A percentile compares a stretch with the other conserved stretches of the same genome.
phyloP scores from a whole-genome alignment of 2,888 invertebrate genomes.

The Platycheirus rosarum region DNA sequence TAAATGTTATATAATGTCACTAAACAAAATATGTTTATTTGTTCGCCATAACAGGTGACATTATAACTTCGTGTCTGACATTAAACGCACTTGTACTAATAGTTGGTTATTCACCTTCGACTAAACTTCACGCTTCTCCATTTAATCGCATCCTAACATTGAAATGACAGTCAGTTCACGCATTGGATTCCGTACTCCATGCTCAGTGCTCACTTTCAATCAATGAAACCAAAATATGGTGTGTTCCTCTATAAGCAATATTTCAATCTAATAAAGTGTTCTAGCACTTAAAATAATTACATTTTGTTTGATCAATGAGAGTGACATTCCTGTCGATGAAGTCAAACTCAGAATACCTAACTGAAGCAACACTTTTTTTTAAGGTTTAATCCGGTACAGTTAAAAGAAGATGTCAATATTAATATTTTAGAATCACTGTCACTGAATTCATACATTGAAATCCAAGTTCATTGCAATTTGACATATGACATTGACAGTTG shows the following conservation, averaged over 20 bases:
- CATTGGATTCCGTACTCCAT: not conserved
- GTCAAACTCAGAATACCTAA: not conserved
- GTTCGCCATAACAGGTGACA: not conserved
- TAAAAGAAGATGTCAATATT: slow-evolving; percentile 14
- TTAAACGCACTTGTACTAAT: not conserved
- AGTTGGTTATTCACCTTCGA: slow-evolving; percentile 8
- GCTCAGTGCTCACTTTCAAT: not conserved
- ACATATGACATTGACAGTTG: not conserved
- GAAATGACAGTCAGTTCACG: not conserved
- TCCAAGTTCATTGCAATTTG: not conserved
- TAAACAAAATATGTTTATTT: no score
- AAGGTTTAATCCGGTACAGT: not conserved
- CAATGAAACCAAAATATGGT: not conserved
- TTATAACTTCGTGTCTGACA: no score
- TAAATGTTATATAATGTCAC: no score
- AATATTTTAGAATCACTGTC: not conserved
- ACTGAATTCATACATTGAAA: not conserved
- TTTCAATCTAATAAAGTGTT: not conserved
- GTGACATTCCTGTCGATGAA: not conserved
- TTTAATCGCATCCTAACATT: not conserved
- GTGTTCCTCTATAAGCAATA: not conserved
- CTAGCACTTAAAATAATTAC: not conserved
- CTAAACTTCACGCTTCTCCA: not conserved
- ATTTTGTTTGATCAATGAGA: slow-evolving; percentile 6
- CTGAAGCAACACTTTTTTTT: no score